phyloP scores from a whole-genome alignment of 2,797 vertebrate genomes.

The Lateolabrax maculatus region DNA sequence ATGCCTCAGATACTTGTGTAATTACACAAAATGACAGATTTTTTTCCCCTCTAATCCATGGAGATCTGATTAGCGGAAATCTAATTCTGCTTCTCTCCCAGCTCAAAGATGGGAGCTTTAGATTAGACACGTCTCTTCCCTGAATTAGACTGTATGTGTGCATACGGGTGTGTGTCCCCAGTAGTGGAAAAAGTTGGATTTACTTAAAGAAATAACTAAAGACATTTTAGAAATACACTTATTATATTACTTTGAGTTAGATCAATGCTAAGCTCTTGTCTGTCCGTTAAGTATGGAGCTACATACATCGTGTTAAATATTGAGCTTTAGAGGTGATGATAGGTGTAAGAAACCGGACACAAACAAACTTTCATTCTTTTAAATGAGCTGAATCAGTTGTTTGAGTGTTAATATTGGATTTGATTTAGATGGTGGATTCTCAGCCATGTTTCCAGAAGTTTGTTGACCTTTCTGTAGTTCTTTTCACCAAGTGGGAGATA shows the following conservation, averaged over 20 bases:
- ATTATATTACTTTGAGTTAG: neutral
- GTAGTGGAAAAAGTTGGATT: neutral
- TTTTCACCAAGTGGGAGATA: neutral
- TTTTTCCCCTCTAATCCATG: constrained; percentile 1
- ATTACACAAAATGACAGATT: constrained; percentile 13
- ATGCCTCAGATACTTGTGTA: neutral
- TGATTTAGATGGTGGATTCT: no score
- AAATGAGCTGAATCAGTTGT: no score
- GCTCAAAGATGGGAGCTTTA: constrained; percentile 36
- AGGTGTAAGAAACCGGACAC: no score
- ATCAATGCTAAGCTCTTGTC: neutral
- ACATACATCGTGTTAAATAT: neutral
- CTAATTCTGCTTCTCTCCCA: constrained; percentile 30
- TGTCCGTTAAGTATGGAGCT: neutral
- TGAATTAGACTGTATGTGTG: neutral
- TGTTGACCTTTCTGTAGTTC: neutral
- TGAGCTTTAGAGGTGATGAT: neutral
- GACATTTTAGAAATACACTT: neutral
- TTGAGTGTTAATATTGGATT: no score
- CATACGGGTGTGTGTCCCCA: neutral
- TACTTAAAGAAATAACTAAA: neutral
- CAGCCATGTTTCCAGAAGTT: no score
- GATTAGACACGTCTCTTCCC: constrained; percentile 13
- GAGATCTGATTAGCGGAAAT: constrained; percentile 44
- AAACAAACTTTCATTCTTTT: no score